phyloP scores from a whole-genome alignment of 1,140 invertebrate species.

The Phthorimaea operculella region DNA sequence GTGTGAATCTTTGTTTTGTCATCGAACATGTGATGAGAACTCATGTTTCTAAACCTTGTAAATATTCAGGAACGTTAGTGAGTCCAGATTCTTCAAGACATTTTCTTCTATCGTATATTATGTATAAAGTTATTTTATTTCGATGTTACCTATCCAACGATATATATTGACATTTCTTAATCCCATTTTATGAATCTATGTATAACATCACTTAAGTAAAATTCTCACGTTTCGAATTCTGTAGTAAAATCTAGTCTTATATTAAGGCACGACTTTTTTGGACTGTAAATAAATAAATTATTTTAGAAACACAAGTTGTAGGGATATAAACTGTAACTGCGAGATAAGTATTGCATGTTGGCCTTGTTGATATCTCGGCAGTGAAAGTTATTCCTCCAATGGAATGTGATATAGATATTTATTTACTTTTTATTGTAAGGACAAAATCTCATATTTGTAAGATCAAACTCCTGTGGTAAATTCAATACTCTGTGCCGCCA shows the following conservation, averaged over 20 bases:
- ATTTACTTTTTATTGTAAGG: conserved; percentile 42
- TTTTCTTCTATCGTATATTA: conserved; percentile 10
- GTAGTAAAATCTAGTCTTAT: conserved; percentile 66
- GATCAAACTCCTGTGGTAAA: conserved; percentile 26
- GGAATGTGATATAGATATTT: conserved; percentile 56
- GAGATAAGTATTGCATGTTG: conserved; percentile 15
- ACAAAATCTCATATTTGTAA: conserved; percentile 52
- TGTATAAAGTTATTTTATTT: conserved; percentile 29
- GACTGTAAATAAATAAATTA: conserved; percentile 54
- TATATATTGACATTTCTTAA: conserved; percentile 16
- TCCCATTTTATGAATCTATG: conserved; percentile 13
- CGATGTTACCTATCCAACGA: conserved; percentile 32
- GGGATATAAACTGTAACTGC: conserved; percentile 38
- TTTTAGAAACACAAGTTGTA: conserved; percentile 44
- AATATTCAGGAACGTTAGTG: conserved; percentile 18
- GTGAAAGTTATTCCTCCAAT: conserved; percentile 45
- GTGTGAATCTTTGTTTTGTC: background rate
- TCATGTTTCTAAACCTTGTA: conserved; percentile 28
- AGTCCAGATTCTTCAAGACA: background rate
- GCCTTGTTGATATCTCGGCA: conserved; percentile 20
- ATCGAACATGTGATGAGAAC: conserved; percentile 13
- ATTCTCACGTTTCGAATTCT: conserved; percentile 48
- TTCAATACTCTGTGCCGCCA: conserved; percentile 23
- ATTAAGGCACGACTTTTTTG: conserved; percentile 55
- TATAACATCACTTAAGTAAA: conserved; percentile 43